Evolutionary conservation across 2,797 vertebrate species (phyloP).

Genomic region (Babyrousa celebensis): DNA sequence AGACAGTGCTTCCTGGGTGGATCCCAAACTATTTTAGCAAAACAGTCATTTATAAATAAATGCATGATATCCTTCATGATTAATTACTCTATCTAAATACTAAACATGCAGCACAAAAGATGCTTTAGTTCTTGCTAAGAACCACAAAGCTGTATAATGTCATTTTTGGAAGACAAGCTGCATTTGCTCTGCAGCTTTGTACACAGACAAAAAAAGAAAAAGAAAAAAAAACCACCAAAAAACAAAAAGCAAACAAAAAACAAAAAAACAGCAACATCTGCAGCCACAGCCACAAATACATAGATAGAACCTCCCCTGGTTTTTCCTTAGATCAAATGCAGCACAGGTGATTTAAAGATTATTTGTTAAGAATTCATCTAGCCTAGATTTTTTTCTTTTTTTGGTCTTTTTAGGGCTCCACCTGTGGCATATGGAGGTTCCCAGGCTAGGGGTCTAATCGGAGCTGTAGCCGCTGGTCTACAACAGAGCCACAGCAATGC

Average conservation of each 20-base stretch:
- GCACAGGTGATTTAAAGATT: conserved; percentile 17
- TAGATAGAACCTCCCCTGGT: background rate
- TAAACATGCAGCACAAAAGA: conserved; percentile 10
- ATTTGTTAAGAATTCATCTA: conserved; percentile 55
- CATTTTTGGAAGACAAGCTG: conserved; percentile 46
- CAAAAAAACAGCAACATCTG: background rate
- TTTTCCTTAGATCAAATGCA: background rate
- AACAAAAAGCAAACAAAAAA: background rate
- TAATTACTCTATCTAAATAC: conserved; percentile 50
- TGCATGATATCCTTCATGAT: background rate
- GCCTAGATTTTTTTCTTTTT: too few relatives aligned
- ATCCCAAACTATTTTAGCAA: conserved; percentile 2
- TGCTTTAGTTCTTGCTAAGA: background rate
- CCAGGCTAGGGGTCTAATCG: too few relatives aligned
- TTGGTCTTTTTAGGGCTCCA: too few relatives aligned
- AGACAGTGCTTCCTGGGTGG: background rate
- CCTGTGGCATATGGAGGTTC: too few relatives aligned
- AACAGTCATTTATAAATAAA: conserved; percentile 48
- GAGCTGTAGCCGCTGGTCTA: too few relatives aligned
- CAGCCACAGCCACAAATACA: background rate
- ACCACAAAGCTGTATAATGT: background rate
- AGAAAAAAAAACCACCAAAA: background rate
- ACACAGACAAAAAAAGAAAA: background rate
- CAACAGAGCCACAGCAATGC: too few relatives aligned
- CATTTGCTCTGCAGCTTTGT: conserved; percentile 57